Evolutionary conservation across 2,797 vertebrate genomes (phyloP).

Genomic region (Pangasius sanitwongsei): DNA sequence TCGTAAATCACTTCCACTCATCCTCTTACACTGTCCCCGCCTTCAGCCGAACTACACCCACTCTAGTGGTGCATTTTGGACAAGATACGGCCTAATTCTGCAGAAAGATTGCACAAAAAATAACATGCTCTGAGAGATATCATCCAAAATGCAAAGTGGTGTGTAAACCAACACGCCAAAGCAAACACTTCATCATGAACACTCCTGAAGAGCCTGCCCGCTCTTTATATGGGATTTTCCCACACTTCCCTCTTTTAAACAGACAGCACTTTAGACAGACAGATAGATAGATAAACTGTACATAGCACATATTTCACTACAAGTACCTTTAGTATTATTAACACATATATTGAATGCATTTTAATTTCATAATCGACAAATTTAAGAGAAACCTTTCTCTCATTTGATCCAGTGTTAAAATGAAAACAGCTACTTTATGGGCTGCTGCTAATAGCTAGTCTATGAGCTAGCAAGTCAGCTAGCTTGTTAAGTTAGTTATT

Average conservation of each 20-base stretch:
- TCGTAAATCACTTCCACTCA: conserved; percentile 13
- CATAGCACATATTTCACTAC: no score
- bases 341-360: no score
- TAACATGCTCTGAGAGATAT: background rate
- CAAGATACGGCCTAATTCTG: background rate
- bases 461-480: background rate
- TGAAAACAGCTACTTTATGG: no score
- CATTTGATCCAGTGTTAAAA: no score
- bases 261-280: background rate
- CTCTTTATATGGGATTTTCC: conserved; percentile 1
- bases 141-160: conserved; percentile 7
- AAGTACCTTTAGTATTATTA: no score
- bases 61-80: background rate
- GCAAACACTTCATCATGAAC: conserved; percentile 33
- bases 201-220: background rate
- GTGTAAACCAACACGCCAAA: conserved; percentile 43
- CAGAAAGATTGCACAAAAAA: background rate
- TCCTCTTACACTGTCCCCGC: background rate
- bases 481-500: background rate
- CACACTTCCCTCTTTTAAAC: conserved; percentile 1
- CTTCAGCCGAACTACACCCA: background rate
- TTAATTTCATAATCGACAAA: no score
- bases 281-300: background rate
- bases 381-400: no score
- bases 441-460: no score